Evolutionary conservation across 2,113 vertebrate species (phyloP), one percentile per base, ranked within the genome.

Genomic region (Alethe diademata): DNA sequence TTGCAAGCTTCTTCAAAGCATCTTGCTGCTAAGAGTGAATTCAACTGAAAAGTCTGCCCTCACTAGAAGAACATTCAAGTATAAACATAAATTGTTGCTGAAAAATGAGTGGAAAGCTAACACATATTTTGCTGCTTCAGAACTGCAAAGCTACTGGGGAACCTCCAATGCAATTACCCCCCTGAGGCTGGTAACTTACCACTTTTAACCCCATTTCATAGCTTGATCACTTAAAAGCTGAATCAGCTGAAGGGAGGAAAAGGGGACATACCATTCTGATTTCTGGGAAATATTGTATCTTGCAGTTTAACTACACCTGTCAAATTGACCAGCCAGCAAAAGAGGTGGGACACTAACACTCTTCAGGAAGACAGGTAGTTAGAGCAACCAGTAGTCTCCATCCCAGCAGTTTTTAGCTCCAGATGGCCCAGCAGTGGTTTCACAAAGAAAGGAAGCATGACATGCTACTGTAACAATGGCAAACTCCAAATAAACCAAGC

Each of bases 1-100:
- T 93, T 84, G 83, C 78, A 95, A 90, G 38, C 71, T 80, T 92
- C 73, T 96, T 95, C 79, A 84, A 93, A 95, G 83, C 48, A 84
- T 86, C 75, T 67, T 81, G 91, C 95, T 96, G 94, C 94, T 92
- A 93, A 84, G 95, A 93, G 45, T 69, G 65, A 94, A 80, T 95
- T 91, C 70, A 89, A 78, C 89, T 65, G 48, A 89, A 74, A 92
- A 93, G 65, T 2, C 3, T 91, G 83, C 51, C 86, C 73, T 96
- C 89, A 95, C 61, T 81, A 75, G 76, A 95, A 89, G 95, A 93
- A 92, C 81, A 87, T 91, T 17, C 72, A 75, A 91, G 61, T 48
- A 81, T 93, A 96, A 97, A 95, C 86, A 95, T 12, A n/a, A 84
- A 89, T 91, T 18, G 19, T 36, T 58, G 38, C 36, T 84, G 75